Evolutionary conservation across 2,888 invertebrate genomes (phyloP), one percentile per base, ranked within the genome.

Genomic region (Metellina segmentata): DNA sequence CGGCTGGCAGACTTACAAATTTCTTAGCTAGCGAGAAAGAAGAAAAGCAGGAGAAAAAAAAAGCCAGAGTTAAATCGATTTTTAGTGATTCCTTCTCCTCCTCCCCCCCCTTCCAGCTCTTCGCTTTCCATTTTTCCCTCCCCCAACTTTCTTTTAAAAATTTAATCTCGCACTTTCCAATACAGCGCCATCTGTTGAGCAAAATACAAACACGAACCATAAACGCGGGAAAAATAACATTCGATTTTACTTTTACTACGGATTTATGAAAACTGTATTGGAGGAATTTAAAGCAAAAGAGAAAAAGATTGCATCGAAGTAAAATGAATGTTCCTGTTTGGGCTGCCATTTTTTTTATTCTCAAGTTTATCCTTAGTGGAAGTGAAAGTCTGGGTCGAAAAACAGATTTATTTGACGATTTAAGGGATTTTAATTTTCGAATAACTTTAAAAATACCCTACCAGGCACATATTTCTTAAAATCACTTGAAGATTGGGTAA

Each of bases 151-250:
- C 91, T 89, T 89, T 91, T 87, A 83, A 91, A 87, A 91, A 91
- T 91, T 91, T 91, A 91, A 91, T 91, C 91, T 91, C 53, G 74
- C 87, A 83, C 91, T 87, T 87, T 91, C 91, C 82, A 75, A 91
- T 87, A 87, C 78, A 91, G 86, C 87, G 91, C 91, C 91, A 91
- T 91, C 91, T 91, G 91, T 82, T 82, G 87, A 83, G 86, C 70
- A 74, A 91, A 91, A 91, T 91, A 91, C 87, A 91, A 91, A 91
- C 87, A 91, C 78, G 82, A 87, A 91, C 91, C 91, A 86, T 87
- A 91, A 90, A 87, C 77, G 91, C 48, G 82, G 71, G 83, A 87
- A 86, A 91, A 91, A 87, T 87, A 91, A 83, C 83, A 72, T 71
- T 89, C 70, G 77, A 82, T 85, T 83, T 85, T 78, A 53, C 19